phyloP scores from a whole-genome alignment of 2,797 vertebrate species.

The Hafferia zeledoni region DNA sequence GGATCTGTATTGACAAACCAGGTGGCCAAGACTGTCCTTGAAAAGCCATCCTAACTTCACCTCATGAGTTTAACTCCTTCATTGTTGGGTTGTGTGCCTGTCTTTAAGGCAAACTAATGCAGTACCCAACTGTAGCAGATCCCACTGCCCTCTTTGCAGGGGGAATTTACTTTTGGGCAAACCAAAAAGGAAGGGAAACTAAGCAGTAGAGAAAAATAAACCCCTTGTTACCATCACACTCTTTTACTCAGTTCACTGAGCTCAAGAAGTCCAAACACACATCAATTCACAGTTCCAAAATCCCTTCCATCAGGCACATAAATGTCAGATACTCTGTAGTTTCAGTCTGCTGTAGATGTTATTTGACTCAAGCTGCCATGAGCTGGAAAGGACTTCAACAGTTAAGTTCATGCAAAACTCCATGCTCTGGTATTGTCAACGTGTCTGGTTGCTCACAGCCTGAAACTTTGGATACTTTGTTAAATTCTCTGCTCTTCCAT shows the following conservation, averaged over 20 bases:
- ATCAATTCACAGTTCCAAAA: neutral
- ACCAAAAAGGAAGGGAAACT: neutral
- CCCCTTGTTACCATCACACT: neutral
- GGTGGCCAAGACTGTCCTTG: neutral
- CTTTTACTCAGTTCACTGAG: neutral
- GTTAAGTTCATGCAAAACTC: neutral
- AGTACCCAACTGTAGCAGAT: neutral
- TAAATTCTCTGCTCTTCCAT: neutral
- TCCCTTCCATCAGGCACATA: neutral
- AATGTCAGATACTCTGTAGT: neutral
- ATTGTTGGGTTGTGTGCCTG: accelerated
- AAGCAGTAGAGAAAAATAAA: neutral
- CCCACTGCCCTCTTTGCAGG: neutral
- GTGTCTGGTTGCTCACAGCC: neutral
- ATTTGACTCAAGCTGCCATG: neutral
- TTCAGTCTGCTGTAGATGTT: neutral
- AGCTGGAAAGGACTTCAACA: neutral
- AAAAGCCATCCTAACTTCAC: neutral
- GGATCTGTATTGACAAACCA: neutral
- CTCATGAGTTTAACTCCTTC: neutral
- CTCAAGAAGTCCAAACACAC: neutral
- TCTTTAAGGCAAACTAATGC: neutral
- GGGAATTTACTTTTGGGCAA: neutral
- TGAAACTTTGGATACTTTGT: neutral
- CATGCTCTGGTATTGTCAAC: neutral